Percentiles rank a stretch among this genome's conserved stretches.
Conservation (phyloP, 1,140 invertebrate genomes). For the Rhagoletis pomonella region DNA sequence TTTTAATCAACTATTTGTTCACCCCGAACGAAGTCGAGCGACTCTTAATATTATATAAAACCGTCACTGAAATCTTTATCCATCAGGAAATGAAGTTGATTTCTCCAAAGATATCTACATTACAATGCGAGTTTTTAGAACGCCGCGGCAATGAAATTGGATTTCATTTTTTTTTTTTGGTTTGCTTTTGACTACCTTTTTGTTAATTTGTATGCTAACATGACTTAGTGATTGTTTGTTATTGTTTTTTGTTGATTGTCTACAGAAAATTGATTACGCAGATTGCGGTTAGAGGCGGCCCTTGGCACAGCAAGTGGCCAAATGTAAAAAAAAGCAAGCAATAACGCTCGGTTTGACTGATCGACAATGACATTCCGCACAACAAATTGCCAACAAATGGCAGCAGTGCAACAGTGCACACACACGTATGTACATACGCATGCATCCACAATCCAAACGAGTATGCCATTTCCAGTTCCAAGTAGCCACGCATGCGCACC, state of each 20-base stretch:
- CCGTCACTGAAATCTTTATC: no score
- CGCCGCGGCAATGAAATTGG: no score
- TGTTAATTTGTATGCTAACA: background rate
- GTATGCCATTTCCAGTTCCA: constrained; percentile 15
- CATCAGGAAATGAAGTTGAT: no score
- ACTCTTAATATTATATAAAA: no score
- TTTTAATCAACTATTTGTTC: no score
- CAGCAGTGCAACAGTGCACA: background rate
- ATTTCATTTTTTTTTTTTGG: background rate
- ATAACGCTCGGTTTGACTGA: constrained; percentile 42
- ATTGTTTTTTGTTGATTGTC: background rate
- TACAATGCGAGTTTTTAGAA: no score
- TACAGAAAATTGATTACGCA: constrained; percentile 32
- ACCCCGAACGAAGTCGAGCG: no score
- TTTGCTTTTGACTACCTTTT: background rate
- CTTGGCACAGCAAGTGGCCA: constrained; percentile 34
- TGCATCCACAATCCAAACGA: no score
- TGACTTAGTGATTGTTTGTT: constrained; percentile 22
- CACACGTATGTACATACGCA: background rate
- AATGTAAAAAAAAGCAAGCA: background rate
- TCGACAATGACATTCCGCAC: constrained; percentile 37
- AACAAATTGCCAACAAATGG: constrained; percentile 49
- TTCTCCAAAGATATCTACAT: no score
- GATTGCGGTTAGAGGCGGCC: constrained; percentile 49
- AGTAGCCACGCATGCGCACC: background rate